Conservation (phyloP, 2,113 vertebrate species). For the Zootoca vivipara region DNA sequence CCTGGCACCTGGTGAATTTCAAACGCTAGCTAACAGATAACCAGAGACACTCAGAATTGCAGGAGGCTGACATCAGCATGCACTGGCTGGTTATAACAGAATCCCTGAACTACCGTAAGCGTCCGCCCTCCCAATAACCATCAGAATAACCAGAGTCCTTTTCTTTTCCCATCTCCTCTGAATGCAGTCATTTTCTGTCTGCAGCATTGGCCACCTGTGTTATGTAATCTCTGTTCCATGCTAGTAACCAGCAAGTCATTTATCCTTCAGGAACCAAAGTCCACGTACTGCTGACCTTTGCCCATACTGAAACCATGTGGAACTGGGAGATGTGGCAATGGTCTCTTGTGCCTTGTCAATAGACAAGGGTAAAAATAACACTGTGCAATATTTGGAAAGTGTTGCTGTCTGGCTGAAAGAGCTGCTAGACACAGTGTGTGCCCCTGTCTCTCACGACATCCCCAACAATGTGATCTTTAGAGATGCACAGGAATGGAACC, state of each 20-base stretch:
- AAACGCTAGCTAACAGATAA: neutral
- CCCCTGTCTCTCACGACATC: accelerated
- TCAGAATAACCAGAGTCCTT: neutral
- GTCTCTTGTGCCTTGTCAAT: neutral
- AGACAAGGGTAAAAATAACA: neutral
- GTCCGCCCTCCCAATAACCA: neutral
- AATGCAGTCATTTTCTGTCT: neutral
- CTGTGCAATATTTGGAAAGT: neutral
- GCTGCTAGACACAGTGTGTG: neutral
- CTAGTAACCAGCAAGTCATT: neutral
- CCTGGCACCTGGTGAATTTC: no score
- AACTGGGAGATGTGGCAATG: conserved; percentile 33
- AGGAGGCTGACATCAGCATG: neutral
- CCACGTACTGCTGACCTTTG: conserved; percentile 55
- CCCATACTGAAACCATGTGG: neutral
- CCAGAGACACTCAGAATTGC: neutral
- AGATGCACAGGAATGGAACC: neutral
- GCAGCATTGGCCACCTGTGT: neutral
- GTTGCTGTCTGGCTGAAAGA: neutral
- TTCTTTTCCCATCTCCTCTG: neutral
- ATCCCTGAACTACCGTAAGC: neutral
- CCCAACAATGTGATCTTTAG: neutral
- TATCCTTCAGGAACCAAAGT: conserved; percentile 14
- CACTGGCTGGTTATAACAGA: neutral
- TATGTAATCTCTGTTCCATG: conserved; percentile 13